A percentile compares a stretch with the other conserved stretches of the same genome.
Evolutionary conservation across 2,797 vertebrate genomes (phyloP).

Genomic region (Hoplostethus mediterraneus): DNA sequence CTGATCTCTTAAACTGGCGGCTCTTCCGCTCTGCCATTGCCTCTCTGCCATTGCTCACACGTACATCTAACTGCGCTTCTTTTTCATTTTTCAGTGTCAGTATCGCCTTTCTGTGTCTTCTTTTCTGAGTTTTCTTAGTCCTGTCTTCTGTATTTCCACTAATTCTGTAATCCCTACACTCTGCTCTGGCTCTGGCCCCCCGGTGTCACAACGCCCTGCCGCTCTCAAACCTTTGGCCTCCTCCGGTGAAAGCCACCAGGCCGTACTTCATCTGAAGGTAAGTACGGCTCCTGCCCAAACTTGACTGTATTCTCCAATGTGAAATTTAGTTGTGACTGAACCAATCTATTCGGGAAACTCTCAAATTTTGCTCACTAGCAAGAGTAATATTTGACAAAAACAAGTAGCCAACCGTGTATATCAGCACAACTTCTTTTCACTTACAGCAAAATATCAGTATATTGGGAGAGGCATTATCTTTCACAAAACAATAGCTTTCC

Average conservation of each 20-base stretch:
- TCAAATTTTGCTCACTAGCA: background rate
- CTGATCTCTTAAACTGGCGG: constrained; percentile 82
- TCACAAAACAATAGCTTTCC: constrained; percentile 2
- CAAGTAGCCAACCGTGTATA: background rate
- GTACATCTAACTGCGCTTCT: constrained; percentile 22
- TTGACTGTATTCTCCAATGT: background rate
- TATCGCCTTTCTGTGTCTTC: background rate
- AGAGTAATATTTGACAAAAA: background rate
- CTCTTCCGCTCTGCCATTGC: constrained; percentile 76
- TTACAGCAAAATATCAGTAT: background rate
- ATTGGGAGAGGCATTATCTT: background rate
- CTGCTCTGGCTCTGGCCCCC: background rate
- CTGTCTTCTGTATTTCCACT: background rate
- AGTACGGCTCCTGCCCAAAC: constrained; percentile 43
- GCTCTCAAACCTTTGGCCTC: constrained; percentile 61
- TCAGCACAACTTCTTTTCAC: background rate
- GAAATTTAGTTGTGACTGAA: background rate
- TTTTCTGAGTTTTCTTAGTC: constrained; percentile 7
- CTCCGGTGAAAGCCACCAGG: constrained; percentile 37
- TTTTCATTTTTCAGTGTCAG: background rate
- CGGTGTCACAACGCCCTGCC: constrained; percentile 19
- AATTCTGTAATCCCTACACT: constrained; percentile 16
- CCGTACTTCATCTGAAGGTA: constrained; percentile 61
- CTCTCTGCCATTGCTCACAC: constrained; percentile 54
- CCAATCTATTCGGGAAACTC: background rate